These are phyloP conservation scores for Iguana delicatissima DNA, from an alignment of 2,797 vertebrate species.

Conservation along the genomic window DNA sequence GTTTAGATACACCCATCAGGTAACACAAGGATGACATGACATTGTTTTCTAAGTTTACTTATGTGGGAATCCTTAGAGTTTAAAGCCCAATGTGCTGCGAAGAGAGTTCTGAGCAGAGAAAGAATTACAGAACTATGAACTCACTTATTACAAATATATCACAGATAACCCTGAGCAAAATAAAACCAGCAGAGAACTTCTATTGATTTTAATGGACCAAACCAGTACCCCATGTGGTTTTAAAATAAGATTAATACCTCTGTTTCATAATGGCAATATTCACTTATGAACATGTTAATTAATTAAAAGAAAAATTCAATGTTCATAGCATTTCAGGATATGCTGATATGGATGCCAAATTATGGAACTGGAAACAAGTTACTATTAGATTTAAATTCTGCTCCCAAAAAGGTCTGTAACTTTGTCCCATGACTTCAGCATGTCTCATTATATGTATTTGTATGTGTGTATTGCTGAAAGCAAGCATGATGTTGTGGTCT, in stretches of 20 bases:
- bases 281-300: background rate
- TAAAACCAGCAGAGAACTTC: background rate
- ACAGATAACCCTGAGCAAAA: background rate
- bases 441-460: background rate
- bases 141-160: background rate
- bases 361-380: background rate
- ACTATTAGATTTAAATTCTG: slow-evolving; percentile 1
- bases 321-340: background rate
- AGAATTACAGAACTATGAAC: slow-evolving; percentile 27
- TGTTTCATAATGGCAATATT: background rate
- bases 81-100: slow-evolving; percentile 5
- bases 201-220: background rate
- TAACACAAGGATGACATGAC: background rate
- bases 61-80: background rate
- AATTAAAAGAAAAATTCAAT: background rate
- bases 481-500: too few species aligned
- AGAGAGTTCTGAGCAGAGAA: background rate
- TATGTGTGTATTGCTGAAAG: too few species aligned
- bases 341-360: background rate
- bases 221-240: background rate
- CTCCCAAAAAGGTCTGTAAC: background rate
- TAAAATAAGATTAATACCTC: background rate
- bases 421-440: background rate
- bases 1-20: background rate
- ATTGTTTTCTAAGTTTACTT: background rate